These are phyloP conservation scores for Drosophila bocqueti DNA, from an alignment of 1,140 invertebrate species.

Conservation along the genomic window DNA sequence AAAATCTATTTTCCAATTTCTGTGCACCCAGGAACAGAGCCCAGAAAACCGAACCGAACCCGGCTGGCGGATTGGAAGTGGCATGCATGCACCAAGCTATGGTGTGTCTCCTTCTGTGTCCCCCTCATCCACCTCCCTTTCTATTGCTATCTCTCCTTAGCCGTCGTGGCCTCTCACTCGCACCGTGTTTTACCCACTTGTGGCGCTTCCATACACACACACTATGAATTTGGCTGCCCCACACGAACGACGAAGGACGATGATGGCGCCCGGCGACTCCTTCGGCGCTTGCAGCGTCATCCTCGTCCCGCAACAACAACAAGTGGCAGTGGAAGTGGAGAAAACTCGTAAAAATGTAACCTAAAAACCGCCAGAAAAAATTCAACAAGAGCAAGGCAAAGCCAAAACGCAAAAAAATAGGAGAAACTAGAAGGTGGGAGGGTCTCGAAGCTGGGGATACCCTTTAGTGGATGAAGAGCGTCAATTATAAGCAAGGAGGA, in stretches of 20 bases:
- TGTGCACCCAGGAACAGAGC: conserved; percentile 55
- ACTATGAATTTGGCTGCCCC: conserved; percentile 69
- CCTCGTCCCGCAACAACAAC: conserved; percentile 16
- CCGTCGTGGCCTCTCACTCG: conserved; percentile 22
- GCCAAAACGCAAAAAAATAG: conserved; percentile 33
- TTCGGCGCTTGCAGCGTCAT: conserved; percentile 55
- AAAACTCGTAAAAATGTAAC: conserved; percentile 84
- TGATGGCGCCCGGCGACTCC: conserved; percentile 47
- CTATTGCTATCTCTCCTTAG: conserved; percentile 5
- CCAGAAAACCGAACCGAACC: conserved; percentile 27
- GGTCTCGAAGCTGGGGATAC: neutral
- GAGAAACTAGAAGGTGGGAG: no score
- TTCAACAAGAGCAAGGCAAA: conserved; percentile 58
- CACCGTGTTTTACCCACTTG: conserved; percentile 67
- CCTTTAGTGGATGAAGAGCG: neutral
- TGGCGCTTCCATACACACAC: conserved; percentile 63
- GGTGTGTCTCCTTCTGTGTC: neutral
- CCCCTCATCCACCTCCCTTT: no score
- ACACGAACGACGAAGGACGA: conserved; percentile 63
- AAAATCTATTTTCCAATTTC: conserved; percentile 84
- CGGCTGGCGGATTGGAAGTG: conserved; percentile 8
- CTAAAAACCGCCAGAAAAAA: conserved; percentile 85
- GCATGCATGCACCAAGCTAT: conserved; percentile 60
- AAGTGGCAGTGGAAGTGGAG: conserved; percentile 63
- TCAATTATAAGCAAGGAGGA: neutral